Percentiles rank a stretch among this genome's conserved stretches.
phyloP scores from a whole-genome alignment of 1,140 invertebrate genomes.

The Dendroctonus ponderosae region DNA sequence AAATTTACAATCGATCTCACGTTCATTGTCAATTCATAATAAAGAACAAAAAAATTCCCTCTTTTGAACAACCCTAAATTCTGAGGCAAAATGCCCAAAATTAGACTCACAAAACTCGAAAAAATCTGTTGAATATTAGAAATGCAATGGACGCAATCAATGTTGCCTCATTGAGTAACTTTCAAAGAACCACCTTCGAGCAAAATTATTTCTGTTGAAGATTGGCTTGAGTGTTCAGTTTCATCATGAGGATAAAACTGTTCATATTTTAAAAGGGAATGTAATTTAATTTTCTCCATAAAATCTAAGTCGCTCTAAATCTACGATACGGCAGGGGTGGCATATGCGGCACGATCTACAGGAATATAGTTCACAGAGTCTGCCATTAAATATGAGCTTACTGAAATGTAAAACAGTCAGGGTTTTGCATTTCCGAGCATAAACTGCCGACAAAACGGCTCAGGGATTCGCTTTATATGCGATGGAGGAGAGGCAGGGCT shows the following conservation, averaged over 20 bases:
- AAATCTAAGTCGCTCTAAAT: slow-evolving; percentile 52
- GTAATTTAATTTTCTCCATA: slow-evolving; percentile 54
- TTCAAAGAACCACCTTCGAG: too few species aligned
- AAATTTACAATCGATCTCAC: too few species aligned
- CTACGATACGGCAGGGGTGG: slow-evolving; percentile 46
- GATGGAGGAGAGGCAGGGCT: slow-evolving; percentile 33
- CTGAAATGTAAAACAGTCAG: slow-evolving; percentile 53
- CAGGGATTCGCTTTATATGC: slow-evolving; percentile 50
- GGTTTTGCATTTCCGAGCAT: slow-evolving; percentile 52
- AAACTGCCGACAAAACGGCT: slow-evolving; percentile 52
- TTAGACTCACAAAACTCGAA: too few species aligned
- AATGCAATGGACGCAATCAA: too few species aligned
- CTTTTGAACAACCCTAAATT: too few species aligned
- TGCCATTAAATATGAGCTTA: slow-evolving; percentile 54
- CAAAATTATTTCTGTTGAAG: too few species aligned
- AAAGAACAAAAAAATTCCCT: too few species aligned
- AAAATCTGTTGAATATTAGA: too few species aligned
- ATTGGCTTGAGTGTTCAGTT: slow-evolving; percentile 37
- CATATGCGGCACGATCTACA: slow-evolving; percentile 47
- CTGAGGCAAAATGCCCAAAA: too few species aligned
- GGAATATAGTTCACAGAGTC: slow-evolving; percentile 49
- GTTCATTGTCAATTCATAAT: too few species aligned
- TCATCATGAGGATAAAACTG: slow-evolving; percentile 51
- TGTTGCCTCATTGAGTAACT: too few species aligned
- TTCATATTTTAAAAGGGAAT: slow-evolving; percentile 53